Evolutionary conservation across 2,113 vertebrate genomes (phyloP).

Genomic region (Mesembrinibis cayennensis): DNA sequence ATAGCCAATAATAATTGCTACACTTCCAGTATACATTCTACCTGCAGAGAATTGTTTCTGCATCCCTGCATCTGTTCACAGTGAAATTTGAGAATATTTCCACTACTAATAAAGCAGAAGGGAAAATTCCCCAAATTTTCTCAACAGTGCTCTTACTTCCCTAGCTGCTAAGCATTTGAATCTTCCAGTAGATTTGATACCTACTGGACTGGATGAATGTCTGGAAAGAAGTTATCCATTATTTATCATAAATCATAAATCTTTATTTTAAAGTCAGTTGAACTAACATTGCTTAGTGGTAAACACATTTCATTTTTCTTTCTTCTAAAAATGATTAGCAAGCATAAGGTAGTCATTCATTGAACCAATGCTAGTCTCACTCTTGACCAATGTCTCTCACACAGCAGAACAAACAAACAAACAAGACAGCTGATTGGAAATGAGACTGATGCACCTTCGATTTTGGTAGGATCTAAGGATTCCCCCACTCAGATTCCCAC

Average conservation of each 20-base stretch:
- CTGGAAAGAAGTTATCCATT: background rate
- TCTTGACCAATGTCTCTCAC: background rate
- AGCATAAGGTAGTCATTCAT: background rate
- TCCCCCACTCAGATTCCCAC: too few species aligned
- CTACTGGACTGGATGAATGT: background rate
- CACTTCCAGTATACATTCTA: background rate
- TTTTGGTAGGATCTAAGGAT: background rate
- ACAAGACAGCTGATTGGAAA: background rate
- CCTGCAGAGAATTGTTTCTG: background rate
- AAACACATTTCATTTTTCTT: background rate
- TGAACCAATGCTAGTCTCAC: background rate
- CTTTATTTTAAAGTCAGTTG: background rate
- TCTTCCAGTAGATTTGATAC: background rate
- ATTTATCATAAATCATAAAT: background rate
- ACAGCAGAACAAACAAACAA: background rate
- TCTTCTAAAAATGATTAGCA: background rate
- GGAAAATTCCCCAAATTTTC: background rate
- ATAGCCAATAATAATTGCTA: background rate
- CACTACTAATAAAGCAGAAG: background rate
- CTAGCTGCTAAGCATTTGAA: background rate
- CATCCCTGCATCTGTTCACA: background rate
- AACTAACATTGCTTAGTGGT: background rate
- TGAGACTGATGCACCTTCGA: background rate
- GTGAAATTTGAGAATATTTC: background rate
- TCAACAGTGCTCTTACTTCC: background rate